A percentile compares a stretch with the other conserved stretches of the same genome.
These are phyloP conservation scores for Polia nebulosa DNA, from an alignment of 2,888 invertebrate species.

Conservation along the genomic window DNA sequence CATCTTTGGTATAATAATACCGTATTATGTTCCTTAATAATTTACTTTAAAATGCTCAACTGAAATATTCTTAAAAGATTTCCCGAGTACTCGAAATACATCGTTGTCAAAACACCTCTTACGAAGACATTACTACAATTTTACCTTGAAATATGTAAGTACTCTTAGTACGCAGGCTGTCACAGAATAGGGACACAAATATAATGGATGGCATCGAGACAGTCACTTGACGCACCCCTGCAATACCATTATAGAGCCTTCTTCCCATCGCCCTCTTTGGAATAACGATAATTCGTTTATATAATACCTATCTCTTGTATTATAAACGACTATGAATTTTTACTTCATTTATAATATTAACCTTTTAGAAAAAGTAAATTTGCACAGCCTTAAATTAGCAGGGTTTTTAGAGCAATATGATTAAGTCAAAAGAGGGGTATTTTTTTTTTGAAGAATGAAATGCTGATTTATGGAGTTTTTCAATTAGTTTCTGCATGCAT, in stretches of 20 bases:
- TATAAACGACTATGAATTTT: constrained; percentile 70
- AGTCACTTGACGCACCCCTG: constrained; percentile 89
- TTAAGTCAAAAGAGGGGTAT: constrained; percentile 34
- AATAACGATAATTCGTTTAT: constrained; percentile 79
- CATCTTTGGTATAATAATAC: too few relatives aligned
- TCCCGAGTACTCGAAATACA: constrained; percentile 11
- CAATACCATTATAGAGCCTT: constrained; percentile 86
- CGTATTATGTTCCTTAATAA: too few relatives aligned
- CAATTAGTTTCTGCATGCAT: constrained; percentile 36
- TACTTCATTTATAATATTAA: constrained; percentile 65
- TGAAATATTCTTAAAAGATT: neutral
- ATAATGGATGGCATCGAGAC: constrained; percentile 86
- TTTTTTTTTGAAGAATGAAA: constrained; percentile 35
- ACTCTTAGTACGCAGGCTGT: constrained; percentile 24
- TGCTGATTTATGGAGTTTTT: constrained; percentile 25
- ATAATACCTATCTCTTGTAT: constrained; percentile 66
- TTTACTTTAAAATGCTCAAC: neutral
- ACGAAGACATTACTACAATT: neutral
- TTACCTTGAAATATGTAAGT: constrained; percentile 21
- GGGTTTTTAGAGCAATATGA: constrained; percentile 29
- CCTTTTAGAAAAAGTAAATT: constrained; percentile 57
- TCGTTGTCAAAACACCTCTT: neutral
- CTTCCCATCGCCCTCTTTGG: constrained; percentile 70
- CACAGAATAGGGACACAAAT: constrained; percentile 79
- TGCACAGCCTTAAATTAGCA: constrained; percentile 58